phyloP scores from a whole-genome alignment of 2,888 invertebrate genomes.

The Drosophila neonasuta region DNA sequence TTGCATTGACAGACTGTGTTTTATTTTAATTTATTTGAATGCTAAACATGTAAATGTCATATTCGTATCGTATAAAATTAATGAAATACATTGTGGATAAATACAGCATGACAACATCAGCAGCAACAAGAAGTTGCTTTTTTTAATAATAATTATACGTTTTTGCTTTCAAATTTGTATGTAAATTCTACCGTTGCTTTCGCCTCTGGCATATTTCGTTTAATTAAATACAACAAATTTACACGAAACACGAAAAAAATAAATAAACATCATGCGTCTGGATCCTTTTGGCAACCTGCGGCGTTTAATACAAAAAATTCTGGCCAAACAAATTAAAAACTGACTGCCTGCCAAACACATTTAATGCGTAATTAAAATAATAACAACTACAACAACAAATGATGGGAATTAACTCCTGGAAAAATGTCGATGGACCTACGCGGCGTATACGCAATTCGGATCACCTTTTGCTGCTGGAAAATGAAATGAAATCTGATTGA shows the following conservation, averaged over 20 bases:
- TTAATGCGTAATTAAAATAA: conserved; percentile 43
- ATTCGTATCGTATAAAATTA: conserved; percentile 25
- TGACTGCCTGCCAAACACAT: conserved; percentile 22
- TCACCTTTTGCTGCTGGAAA: conserved; percentile 29
- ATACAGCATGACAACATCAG: conserved; percentile 38
- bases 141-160: conserved; percentile 44
- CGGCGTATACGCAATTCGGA: conserved; percentile 42
- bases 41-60: conserved; percentile 59
- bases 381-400: conserved; percentile 17
- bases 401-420: conserved; percentile 23
- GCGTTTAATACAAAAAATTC: conserved; percentile 13
- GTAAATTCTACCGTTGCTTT: conserved; percentile 12
- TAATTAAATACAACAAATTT: conserved; percentile 58
- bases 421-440: conserved; percentile 12
- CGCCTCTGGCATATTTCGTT: conserved; percentile 39
- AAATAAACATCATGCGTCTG: conserved; percentile 27
- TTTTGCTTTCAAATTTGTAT: conserved; percentile 47
- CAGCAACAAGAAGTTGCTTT: conserved; percentile 14
- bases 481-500: conserved; percentile 42
- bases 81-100: conserved; percentile 32
- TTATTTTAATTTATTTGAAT: conserved; percentile 26
- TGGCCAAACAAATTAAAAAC: conserved; percentile 17
- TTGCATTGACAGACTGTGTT: conserved; percentile 45
- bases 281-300: conserved; percentile 30
- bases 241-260: conserved; percentile 27